Conservation (phyloP, 2,797 vertebrate genomes). For the Ctenopoma kingsleyae region DNA sequence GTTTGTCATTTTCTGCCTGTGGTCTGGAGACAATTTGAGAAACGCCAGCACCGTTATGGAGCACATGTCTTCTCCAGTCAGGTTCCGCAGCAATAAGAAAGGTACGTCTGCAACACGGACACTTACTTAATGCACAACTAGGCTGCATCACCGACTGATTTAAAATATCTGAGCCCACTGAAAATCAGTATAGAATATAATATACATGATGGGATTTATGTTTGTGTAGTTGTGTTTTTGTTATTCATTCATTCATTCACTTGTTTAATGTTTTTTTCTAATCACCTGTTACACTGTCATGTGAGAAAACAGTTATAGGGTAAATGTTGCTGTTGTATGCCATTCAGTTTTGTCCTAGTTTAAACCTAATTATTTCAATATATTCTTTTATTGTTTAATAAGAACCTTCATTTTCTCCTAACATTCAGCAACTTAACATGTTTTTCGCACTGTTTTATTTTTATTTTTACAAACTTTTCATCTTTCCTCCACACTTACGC, state of each 20-base stretch:
- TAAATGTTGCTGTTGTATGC: not conserved
- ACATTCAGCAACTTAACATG: not conserved
- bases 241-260: not conserved
- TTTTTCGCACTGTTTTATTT: not conserved
- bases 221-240: no score
- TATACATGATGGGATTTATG: no score
- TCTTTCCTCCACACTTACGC: not conserved
- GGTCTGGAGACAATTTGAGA: conserved; percentile 15
- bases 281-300: no score
- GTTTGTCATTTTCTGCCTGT: not conserved
- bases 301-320: not conserved
- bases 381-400: no score
- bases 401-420: not conserved
- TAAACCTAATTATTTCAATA: not conserved
- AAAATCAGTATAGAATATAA: no score
- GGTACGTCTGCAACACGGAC: conserved; percentile 49
- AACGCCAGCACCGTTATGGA: conserved; percentile 61
- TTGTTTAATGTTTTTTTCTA: not conserved
- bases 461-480: not conserved
- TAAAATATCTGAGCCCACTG: no score
- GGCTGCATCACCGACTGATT: no score
- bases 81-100: conserved; percentile 68
- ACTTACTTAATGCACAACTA: not conserved
- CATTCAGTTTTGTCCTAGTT: not conserved
- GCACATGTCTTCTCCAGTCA: conserved; percentile 79